Evolutionary conservation across 2,888 invertebrate species (phyloP), one percentile per base, ranked within the genome.

Genomic region (Toxonevra muliebris): DNA sequence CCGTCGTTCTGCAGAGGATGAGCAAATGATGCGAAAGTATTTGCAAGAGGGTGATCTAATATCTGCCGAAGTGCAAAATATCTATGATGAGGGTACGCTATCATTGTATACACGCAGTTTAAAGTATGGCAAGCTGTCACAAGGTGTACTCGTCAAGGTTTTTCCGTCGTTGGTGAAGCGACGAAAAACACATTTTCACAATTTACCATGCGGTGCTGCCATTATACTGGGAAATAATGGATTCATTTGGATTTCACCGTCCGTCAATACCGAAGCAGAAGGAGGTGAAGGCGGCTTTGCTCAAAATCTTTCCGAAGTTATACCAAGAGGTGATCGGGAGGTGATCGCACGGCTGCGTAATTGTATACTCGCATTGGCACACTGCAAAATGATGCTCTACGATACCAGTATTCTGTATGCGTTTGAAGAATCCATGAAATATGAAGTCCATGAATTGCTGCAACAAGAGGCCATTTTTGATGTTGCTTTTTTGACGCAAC

Each of bases 181-280:
- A 17, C 90, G 96, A 67, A 99, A 99, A 85, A 96, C 95, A 59
- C 97, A 98, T 85, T 98, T 98, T 81, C 97, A 98, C 82, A 93
- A 93, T 84, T 86, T 99, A 65, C 91, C 94, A 0, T 94, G 94
- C 82, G 98, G 98, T 0, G 94, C 94, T 0, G 94, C 94, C 69
- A 87, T 98, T 20, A 97, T 99, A 69, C 88, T 99, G 30, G 98
- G 98, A 9, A 97, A 96, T 82, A 98, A 98, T 84, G 99, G 99
- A 0, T 96, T 92, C 78, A 91, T 99, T 71, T 99, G 97, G 97
- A 92, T 98, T 67, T 92, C 92, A 68, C 93, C 95, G 0, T 88
- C 87, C 7, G 86, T 87, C 8, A 87, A 88, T 55, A 89, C 90
- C 62, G 90, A 90, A 41, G 86, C 87, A 73, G 80, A 91, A 70